phyloP scores from a whole-genome alignment of 2,888 invertebrate species.

The Palloptera scutellata region DNA sequence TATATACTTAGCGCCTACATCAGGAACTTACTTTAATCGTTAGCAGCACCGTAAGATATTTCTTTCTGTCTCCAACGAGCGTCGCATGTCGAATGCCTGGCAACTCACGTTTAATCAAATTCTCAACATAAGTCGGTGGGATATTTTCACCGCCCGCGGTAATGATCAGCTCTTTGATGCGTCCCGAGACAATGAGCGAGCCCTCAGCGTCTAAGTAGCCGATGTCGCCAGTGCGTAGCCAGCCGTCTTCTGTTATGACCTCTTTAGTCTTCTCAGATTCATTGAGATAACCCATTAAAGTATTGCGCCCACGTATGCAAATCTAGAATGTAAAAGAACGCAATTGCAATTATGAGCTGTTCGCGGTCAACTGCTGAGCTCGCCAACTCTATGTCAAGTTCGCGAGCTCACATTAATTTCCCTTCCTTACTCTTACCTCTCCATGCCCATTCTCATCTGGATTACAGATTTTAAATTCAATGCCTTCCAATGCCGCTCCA shows the following conservation, averaged over 20 bases:
- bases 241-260: constrained; percentile 78
- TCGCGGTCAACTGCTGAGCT: background rate
- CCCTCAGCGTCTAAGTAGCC: constrained; percentile 79
- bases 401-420: background rate
- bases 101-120: constrained; percentile 76
- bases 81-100: constrained; percentile 81
- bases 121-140: constrained; percentile 85
- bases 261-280: constrained; percentile 75
- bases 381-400: background rate
- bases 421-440: constrained; percentile 64
- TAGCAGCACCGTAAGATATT: constrained; percentile 83
- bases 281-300: constrained; percentile 90
- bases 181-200: constrained; percentile 77
- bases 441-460: constrained; percentile 78
- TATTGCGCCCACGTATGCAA: constrained; percentile 78
- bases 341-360: too few species aligned
- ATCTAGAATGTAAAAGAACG: too few species aligned
- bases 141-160: constrained; percentile 96
- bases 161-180: constrained; percentile 82
- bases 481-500: constrained; percentile 74
- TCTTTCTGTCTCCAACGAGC: constrained; percentile 86
- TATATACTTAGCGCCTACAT: background rate
- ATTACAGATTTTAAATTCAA: constrained; percentile 73
- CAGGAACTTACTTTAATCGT: constrained; percentile 75
- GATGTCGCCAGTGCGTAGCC: constrained; percentile 88